These are phyloP conservation scores for Microplitis manilae DNA, from an alignment of 2,888 invertebrate genomes.

Conservation along the genomic window DNA sequence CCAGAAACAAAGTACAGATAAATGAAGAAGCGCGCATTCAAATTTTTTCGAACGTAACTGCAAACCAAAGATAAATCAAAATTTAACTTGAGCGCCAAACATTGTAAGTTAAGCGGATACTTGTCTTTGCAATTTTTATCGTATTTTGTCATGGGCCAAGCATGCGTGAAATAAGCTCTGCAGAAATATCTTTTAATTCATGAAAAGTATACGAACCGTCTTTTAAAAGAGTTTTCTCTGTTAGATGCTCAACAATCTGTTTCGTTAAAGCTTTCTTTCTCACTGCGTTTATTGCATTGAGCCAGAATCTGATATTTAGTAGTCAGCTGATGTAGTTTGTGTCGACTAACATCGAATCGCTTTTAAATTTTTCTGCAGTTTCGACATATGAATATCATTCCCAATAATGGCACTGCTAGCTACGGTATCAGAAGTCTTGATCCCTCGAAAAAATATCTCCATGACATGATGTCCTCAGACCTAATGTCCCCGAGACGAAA, in stretches of 20 bases:
- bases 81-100: constrained; percentile 10
- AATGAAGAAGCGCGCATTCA: background rate
- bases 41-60: constrained; percentile 3
- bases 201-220: too few relatives aligned
- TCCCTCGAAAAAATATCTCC: too few relatives aligned
- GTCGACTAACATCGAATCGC: background rate
- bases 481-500: too few relatives aligned
- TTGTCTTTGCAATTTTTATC: too few relatives aligned
- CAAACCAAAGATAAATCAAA: constrained; percentile 11
- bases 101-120: constrained; percentile 5
- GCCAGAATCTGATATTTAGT: background rate
- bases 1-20: background rate
- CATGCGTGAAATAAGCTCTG: too few relatives aligned
- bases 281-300: background rate
- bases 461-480: too few relatives aligned
- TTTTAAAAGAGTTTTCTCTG: too few relatives aligned
- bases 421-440: background rate
- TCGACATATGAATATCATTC: background rate
- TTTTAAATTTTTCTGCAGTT: background rate
- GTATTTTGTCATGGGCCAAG: too few relatives aligned
- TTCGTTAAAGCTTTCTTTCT: background rate
- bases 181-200: too few relatives aligned
- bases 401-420: background rate
- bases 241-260: background rate
- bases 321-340: background rate